A percentile compares a stretch with the other conserved stretches of the same genome.
These are phyloP conservation scores for Charaxes varanes DNA, from an alignment of 1,140 invertebrate species.

Conservation along the genomic window DNA sequence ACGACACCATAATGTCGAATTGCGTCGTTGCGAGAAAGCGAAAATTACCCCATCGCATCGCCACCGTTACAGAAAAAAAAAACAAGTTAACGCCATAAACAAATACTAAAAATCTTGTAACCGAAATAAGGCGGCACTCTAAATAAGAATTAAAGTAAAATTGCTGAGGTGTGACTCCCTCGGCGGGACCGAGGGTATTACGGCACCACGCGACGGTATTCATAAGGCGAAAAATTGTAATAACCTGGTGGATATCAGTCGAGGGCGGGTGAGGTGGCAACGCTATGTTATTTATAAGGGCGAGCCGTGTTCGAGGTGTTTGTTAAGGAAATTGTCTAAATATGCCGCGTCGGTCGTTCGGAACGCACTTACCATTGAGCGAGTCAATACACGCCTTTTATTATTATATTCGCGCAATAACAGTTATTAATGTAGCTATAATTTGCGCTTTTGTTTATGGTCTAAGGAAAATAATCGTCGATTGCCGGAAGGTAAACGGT, in stretches of 20 bases:
- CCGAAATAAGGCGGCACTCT: slow-evolving; percentile 64
- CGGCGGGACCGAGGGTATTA: slow-evolving; percentile 33
- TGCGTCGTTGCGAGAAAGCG: slow-evolving; percentile 43
- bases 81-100: slow-evolving; percentile 59
- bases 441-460: no score
- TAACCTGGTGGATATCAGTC: slow-evolving; percentile 58
- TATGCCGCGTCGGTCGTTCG: no score
- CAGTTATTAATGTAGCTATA: no score
- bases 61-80: slow-evolving; percentile 26
- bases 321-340: slow-evolving; percentile 66
- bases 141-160: slow-evolving; percentile 72
- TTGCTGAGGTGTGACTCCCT: slow-evolving; percentile 67
- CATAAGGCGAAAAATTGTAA: slow-evolving; percentile 73
- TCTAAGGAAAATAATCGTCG: no score
- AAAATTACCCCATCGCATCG: slow-evolving; percentile 52
- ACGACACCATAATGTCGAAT: slow-evolving; percentile 36
- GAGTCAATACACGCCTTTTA: no score
- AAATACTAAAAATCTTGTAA: slow-evolving; percentile 71
- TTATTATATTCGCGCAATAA: no score
- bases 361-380: no score
- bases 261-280: slow-evolving; percentile 42
- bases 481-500: no score
- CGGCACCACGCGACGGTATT: slow-evolving; percentile 54
- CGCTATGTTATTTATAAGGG: slow-evolving; percentile 48
- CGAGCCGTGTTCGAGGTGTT: slow-evolving; percentile 33